These are phyloP conservation scores for Parnassius glacialis DNA, from an alignment of 2,888 invertebrate species.

Conservation along the genomic window DNA sequence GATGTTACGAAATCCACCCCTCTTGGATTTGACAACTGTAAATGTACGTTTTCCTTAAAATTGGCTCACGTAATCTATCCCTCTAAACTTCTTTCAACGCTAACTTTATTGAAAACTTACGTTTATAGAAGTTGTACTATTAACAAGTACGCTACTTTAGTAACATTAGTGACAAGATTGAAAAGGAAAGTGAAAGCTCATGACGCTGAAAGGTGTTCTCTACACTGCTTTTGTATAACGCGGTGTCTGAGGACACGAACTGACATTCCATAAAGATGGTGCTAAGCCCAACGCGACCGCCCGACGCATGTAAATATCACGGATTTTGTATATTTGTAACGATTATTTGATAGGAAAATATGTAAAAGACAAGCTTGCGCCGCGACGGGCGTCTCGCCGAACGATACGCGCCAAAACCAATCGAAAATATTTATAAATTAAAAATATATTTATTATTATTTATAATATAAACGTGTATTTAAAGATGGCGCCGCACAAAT, in stretches of 20 bases:
- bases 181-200: neutral
- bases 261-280: slow-evolving; percentile 41
- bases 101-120: neutral
- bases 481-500: slow-evolving; percentile 52
- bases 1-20: slow-evolving; percentile 15
- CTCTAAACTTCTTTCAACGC: neutral
- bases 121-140: neutral
- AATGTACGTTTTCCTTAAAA: neutral
- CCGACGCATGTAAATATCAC: slow-evolving; percentile 33
- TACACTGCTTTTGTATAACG: slow-evolving; percentile 27
- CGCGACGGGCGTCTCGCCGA: slow-evolving; percentile 40
- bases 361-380: slow-evolving; percentile 36
- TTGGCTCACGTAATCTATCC: slow-evolving; percentile 9
- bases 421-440: slow-evolving; percentile 35
- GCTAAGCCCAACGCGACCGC: slow-evolving; percentile 28
- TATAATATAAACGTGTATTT: slow-evolving; percentile 53
- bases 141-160: neutral
- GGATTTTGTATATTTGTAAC: slow-evolving; percentile 73
- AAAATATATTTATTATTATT: slow-evolving; percentile 45
- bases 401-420: slow-evolving; percentile 29
- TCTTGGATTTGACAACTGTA: slow-evolving; percentile 9
- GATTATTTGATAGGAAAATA: slow-evolving; percentile 30
- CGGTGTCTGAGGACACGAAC: slow-evolving; percentile 8
- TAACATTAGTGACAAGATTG: neutral
- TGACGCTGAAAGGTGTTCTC: neutral